Percentiles rank a stretch among this genome's conserved stretches.
Conservation (phyloP, 2,113 vertebrate species). For the Hucho hucho region DNA sequence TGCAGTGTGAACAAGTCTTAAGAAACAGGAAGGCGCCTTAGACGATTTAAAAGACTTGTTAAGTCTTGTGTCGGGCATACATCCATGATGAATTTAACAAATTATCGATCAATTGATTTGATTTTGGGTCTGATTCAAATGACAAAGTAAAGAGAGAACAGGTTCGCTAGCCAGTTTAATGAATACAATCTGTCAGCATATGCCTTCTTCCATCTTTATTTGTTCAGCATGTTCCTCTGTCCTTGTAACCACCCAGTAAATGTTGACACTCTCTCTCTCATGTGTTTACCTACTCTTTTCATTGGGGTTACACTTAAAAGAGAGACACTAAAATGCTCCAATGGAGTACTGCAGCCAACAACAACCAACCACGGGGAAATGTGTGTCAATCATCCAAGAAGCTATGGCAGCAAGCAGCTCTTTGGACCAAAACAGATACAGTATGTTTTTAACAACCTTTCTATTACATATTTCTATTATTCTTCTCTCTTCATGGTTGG, state of each 20-base stretch:
- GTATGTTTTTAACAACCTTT: neutral
- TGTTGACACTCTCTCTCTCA: neutral
- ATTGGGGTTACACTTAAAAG: neutral
- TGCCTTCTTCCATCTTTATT: conserved; percentile 2
- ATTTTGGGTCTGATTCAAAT: no score
- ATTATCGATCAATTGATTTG: neutral
- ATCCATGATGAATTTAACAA: conserved; percentile 3
- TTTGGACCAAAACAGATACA: neutral
- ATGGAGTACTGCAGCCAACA: neutral
- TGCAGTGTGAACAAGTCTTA: no score
- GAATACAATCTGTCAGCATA: neutral
- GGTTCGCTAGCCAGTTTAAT: neutral
- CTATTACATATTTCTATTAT: neutral
- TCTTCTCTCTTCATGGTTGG: neutral
- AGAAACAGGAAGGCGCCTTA: neutral
- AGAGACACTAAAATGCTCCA: neutral
- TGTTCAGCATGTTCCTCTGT: neutral
- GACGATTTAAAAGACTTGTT: neutral
- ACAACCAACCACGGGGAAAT: neutral
- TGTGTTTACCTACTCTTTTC: neutral
- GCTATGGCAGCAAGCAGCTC: neutral
- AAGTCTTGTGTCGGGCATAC: neutral
- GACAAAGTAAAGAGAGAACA: neutral
- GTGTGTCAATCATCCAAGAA: neutral
- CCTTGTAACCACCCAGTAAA: conserved; percentile 4